Evolutionary conservation across 1,140 invertebrate genomes (phyloP).

Genomic region (Drosophila funebris): DNA sequence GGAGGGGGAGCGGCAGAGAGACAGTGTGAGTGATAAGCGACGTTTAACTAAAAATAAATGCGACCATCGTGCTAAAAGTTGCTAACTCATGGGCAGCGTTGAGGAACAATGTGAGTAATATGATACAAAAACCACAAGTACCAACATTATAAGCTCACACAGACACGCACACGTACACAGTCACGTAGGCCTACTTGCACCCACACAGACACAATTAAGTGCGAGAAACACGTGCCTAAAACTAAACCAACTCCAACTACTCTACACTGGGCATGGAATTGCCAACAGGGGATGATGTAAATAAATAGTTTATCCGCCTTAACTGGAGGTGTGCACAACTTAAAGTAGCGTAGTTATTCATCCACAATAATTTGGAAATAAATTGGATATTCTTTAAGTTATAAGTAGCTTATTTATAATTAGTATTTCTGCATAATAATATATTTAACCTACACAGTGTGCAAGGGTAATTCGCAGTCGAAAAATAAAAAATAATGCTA

Average conservation of each 20-base stretch:
- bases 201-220: conserved; percentile 8
- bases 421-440: background rate
- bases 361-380: background rate
- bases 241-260: background rate
- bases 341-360: background rate
- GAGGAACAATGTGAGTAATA: conserved; percentile 39
- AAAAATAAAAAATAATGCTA: too few species aligned
- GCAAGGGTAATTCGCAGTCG: too few species aligned
- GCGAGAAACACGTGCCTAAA: conserved; percentile 27
- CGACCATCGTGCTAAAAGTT: conserved; percentile 26
- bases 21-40: conserved; percentile 45
- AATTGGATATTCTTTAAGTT: too few species aligned
- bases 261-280: background rate
- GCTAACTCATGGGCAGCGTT: conserved; percentile 37
- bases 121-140: conserved; percentile 40
- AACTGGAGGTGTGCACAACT: background rate
- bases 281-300: background rate
- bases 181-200: too few species aligned
- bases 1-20: background rate
- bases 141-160: conserved; percentile 17
- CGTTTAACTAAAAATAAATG: conserved; percentile 56
- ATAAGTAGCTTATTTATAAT: background rate
- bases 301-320: background rate
- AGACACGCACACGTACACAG: background rate
- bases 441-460: background rate